Evolutionary conservation across 2,797 vertebrate genomes (phyloP).

Genomic region (Enteromius argenteus): DNA sequence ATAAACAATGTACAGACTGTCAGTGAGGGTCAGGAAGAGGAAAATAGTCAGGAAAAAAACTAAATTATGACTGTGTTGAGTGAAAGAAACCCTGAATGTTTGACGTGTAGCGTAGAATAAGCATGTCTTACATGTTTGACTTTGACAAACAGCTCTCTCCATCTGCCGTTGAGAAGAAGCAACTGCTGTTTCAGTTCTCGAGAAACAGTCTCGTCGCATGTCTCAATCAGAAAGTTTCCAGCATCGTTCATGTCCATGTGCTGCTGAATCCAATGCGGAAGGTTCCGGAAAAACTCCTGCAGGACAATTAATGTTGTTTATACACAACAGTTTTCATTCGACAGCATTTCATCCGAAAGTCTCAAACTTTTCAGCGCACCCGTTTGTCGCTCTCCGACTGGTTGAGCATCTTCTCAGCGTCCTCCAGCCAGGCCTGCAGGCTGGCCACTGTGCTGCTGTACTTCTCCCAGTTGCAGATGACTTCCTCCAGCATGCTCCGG

Average conservation of each 20-base stretch:
- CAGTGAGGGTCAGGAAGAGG: not conserved
- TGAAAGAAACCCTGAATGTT: not conserved
- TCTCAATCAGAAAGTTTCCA: constrained; percentile 98
- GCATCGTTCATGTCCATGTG: constrained; percentile 98
- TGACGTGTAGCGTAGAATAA: not conserved
- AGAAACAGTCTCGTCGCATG: constrained; percentile 94
- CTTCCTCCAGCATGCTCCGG: constrained; percentile 97
- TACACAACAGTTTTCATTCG: not conserved
- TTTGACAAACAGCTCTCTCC: constrained; percentile 97
- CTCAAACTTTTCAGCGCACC: constrained; percentile 72
- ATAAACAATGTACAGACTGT: too few relatives aligned
- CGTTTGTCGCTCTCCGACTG: constrained; percentile 92
- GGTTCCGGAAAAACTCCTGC: constrained; percentile 94
- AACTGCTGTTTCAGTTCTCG: constrained; percentile 96
- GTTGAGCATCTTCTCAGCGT: constrained; percentile 94
- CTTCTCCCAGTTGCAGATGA: constrained; percentile 95
- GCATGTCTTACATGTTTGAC: constrained; percentile 88
- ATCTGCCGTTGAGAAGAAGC: constrained; percentile 92
- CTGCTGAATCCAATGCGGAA: constrained; percentile 96
- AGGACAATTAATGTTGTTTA: constrained; percentile 8
- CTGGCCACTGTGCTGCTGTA: constrained; percentile 89
- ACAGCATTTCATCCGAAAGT: not conserved
- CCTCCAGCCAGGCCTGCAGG: constrained; percentile 96
- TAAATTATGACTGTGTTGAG: not conserved
- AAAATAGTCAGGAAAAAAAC: not conserved